phyloP scores from a whole-genome alignment of 1,140 invertebrate genomes.

The Anthonomus grandis region DNA sequence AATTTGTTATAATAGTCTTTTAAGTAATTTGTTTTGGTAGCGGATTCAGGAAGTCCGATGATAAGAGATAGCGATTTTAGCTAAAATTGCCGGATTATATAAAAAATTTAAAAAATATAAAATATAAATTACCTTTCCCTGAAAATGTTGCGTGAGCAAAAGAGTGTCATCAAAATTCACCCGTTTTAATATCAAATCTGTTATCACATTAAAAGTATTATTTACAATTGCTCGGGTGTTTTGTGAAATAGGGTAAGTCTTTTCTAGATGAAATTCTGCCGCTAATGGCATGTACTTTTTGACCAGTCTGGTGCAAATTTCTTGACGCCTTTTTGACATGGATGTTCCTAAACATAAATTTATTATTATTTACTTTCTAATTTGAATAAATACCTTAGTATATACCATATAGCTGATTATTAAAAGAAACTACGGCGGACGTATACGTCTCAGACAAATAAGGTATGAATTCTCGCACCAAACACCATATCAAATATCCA shows the following conservation, averaged over 20 bases:
- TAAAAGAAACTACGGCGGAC: constrained; percentile 53
- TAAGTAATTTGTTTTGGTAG: constrained; percentile 47
- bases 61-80: constrained; percentile 51
- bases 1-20: constrained; percentile 52
- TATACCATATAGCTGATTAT: constrained; percentile 53
- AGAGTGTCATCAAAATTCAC: constrained; percentile 28
- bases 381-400: neutral
- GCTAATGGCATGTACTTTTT: constrained; percentile 56
- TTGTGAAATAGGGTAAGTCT: constrained; percentile 40
- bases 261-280: constrained; percentile 53
- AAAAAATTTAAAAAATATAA: constrained; percentile 7
- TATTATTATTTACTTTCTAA: too few species aligned
- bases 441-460: constrained; percentile 57
- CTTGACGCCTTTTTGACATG: constrained; percentile 54
- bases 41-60: constrained; percentile 53
- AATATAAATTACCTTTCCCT: constrained; percentile 45
- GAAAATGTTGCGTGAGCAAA: constrained; percentile 46
- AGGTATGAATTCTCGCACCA: constrained; percentile 56
- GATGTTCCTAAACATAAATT: constrained; percentile 51
- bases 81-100: too few species aligned
- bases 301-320: constrained; percentile 56
- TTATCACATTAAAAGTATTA: constrained; percentile 46
- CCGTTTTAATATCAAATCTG: constrained; percentile 35
- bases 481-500: constrained; percentile 61
- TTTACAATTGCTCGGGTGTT: constrained; percentile 35